phyloP scores from a whole-genome alignment of 2,797 vertebrate genomes.

The Natrix natrix region DNA sequence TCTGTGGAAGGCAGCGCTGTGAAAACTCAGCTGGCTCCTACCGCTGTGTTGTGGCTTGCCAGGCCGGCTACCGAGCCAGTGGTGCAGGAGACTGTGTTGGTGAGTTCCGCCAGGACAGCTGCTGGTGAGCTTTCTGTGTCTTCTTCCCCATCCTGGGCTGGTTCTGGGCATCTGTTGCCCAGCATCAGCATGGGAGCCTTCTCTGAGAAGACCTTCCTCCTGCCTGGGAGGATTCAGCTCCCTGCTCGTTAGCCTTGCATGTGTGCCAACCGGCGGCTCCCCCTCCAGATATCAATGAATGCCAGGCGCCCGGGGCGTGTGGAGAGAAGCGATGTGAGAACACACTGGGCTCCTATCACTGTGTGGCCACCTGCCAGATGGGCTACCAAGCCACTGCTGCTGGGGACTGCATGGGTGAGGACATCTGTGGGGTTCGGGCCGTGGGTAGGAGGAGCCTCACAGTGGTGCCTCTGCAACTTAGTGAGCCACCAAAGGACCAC shows the following conservation, averaged over 20 bases:
- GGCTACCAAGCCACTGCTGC: conserved; percentile 70
- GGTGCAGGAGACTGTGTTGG: background rate
- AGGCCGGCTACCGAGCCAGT: conserved; percentile 68
- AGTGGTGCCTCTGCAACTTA: background rate
- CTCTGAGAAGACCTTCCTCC: background rate
- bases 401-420: conserved; percentile 79
- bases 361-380: conserved; percentile 75
- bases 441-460: background rate
- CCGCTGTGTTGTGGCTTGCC: conserved; percentile 63
- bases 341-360: conserved; percentile 82
- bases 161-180: background rate
- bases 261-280: conserved; percentile 56
- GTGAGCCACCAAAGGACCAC: background rate
- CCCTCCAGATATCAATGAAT: conserved; percentile 83
- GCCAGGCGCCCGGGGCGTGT: conserved; percentile 76
- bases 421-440: too few relatives aligned
- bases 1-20: background rate
- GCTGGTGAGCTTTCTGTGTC: background rate
- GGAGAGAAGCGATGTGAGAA: conserved; percentile 81
- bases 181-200: background rate
- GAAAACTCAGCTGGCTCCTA: background rate
- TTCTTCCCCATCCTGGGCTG: accelerated
- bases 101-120: background rate
- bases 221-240: too few relatives aligned
- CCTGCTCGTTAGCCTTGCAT: accelerated